Base-by-base conservation (phyloP, 2,888 invertebrate species). In the Geotrupes spiniger region DNA sequence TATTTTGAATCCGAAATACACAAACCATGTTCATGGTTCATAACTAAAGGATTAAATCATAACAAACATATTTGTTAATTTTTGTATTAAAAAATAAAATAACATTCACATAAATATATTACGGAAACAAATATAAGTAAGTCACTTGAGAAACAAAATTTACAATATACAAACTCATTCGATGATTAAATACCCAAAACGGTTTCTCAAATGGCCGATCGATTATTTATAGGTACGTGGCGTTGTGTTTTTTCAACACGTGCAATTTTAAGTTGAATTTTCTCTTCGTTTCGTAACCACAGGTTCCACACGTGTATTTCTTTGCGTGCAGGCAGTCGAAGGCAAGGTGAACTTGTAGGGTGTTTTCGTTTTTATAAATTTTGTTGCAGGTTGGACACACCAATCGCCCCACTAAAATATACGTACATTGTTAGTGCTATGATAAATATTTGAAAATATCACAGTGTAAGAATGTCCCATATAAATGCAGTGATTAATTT, bases 361-460 rank as follows among this genome's bases (percentile, higher is more conserved):
- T 52, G 36, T 48, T 48, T 14, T 52, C 42, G 36, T 48, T 52
- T 49, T 52, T 52, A 38, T 52, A 52, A 9, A 42, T 41, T 38
- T 52, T 51, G 36, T 48, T 48, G 38, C 52, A 52, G 15, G 42
- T 45, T 11, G 48, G 48, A 28, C 52, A 52, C 38, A 39, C 36
- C 37, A 50, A 44, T 31, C 27, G 12, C 33, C 9, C 15, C 15
- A 14, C 33, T 33, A 33, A 14, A 33, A 33, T 33, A 14, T 29
- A 33, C 12, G 12, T 9, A 14, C 14, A 14, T 33, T n/a, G 10
- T 29, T 8, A 29, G 12, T 11, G 2, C 2, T 33, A 14, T 14
- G 14, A 21, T 21, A 21, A 21, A 21, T 21, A 21, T 21, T n/a
- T n/a, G n/a, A n/a, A n/a, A n/a, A n/a, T n/a, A n/a, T n/a, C n/a